Base-by-base conservation (phyloP, 2,888 invertebrate genomes). In the Escarpia spicata region DNA sequence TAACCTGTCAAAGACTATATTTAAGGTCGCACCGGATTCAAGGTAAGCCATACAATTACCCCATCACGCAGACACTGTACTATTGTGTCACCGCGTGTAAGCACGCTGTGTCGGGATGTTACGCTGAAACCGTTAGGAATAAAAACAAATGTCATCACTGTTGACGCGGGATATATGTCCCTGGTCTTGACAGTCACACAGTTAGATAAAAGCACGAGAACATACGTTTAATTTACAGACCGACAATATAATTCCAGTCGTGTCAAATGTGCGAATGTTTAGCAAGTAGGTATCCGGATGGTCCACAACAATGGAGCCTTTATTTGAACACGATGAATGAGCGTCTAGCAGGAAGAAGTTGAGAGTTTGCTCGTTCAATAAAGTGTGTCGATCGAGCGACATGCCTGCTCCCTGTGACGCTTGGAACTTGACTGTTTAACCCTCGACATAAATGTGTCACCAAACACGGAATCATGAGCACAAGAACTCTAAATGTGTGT, bases 161-260 rank as follows among this genome's bases (percentile, higher is more conserved):
- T n/a, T n/a, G 19, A 19, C 26, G 75, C n/a, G 75, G 19, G 26
- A 26, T 1, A 19, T 75, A 75, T n/a, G 75, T 12, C 26, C 75
- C 75, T 6, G 75, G 75, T 26, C 26, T 26, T 60, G 75, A 75
- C 75, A 75, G 26, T 75, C n/a, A 75, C 75, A 26, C 75, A 26
- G 75, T 2, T n/a, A 26, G 26, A 75, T n/a, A 6, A 26, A 75
- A 15, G 19, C 75, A 75, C 75, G 75, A n/a, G 75, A 75, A n/a
- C 15, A 75, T n/a, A 26, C 75, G 75, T 75, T 75, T 75, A 75
- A 75, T 75, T 75, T 75, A 75, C 2, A 75, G 75, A 19, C 26
- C 75, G 75, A 75, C n/a, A 19, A 75, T n/a, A n/a, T 75, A 75
- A 75, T 75, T 75, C 75, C 75, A 75, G 75, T n/a, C 75, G 75